phyloP scores from a whole-genome alignment of 2,888 invertebrate genomes.

The Perizoma flavofasciatum region DNA sequence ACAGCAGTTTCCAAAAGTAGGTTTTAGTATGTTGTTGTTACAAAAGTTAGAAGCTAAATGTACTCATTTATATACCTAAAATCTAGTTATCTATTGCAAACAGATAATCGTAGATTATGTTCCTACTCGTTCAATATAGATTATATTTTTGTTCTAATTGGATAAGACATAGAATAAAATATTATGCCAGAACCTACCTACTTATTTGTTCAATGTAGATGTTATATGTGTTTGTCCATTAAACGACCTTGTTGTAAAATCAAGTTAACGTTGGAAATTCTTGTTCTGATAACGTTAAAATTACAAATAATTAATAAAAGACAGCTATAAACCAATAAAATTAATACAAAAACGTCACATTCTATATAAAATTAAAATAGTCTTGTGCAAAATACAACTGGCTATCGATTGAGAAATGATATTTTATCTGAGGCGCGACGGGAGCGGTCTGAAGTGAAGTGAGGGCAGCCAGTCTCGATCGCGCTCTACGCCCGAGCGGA shows the following conservation, averaged over 20 bases:
- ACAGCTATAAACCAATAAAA: conserved; percentile 31
- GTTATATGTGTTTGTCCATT: too few species aligned
- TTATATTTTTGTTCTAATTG: conserved; percentile 8
- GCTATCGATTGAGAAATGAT: conserved; percentile 66
- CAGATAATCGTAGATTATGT: neutral
- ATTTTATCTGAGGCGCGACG: conserved; percentile 50
- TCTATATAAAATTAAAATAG: conserved; percentile 41
- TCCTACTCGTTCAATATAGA: neutral
- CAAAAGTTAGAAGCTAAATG: too few species aligned
- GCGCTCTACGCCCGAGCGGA: conserved; percentile 53
- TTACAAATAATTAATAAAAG: conserved; percentile 13
- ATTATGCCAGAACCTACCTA: too few species aligned
- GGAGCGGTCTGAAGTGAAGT: conserved; percentile 38
- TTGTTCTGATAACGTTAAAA: conserved; percentile 6
- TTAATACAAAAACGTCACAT: conserved; percentile 36
- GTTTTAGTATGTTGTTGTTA: too few species aligned
- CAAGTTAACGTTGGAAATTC: too few species aligned
- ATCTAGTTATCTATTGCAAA: neutral
- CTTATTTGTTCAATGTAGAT: too few species aligned
- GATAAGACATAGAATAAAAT: conserved; percentile 7
- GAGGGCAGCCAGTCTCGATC: conserved; percentile 50
- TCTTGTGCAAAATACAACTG: conserved; percentile 54
- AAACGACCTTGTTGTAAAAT: too few species aligned
- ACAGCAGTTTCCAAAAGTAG: too few species aligned
- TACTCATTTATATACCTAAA: too few species aligned